Evolutionary conservation across 1,140 invertebrate species (phyloP).

Genomic region (Ganaspis sp.): DNA sequence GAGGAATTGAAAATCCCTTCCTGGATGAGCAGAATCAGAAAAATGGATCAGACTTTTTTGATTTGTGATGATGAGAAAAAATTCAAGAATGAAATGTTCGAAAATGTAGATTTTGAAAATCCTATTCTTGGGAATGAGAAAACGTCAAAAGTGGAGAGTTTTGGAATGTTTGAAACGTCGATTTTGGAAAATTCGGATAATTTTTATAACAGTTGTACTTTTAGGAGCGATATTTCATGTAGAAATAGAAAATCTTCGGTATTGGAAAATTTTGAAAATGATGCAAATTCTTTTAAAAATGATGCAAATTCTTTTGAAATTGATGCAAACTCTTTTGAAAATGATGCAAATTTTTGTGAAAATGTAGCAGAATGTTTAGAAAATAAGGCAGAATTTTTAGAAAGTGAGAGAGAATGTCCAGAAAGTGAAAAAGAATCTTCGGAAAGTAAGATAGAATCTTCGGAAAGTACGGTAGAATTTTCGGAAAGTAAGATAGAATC

Average conservation of each 20-base stretch:
- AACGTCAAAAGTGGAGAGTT: not conserved
- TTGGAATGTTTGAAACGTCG: not conserved
- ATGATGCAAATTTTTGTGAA: no score
- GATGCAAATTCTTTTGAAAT: no score
- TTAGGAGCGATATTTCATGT: no score
- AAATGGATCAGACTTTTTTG: conserved; percentile 61
- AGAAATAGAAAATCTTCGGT: no score
- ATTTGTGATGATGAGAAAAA: conserved; percentile 51
- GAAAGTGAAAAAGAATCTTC: not conserved
- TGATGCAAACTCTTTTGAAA: no score
- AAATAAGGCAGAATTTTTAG: not conserved
- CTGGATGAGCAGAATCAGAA: conserved; percentile 42
- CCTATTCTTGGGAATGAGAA: not conserved
- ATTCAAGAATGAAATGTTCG: not conserved
- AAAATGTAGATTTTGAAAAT: not conserved
- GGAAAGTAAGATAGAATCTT: not conserved
- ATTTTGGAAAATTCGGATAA: no score
- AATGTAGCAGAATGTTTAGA: not conserved
- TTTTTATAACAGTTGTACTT: no score
- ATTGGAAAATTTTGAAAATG: no score
- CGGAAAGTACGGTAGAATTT: not conserved
- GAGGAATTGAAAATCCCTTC: not conserved
- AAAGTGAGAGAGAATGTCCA: not conserved
- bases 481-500: not conserved
- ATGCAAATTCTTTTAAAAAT: no score